Conservation (phyloP, 2,797 vertebrate genomes). For the Micromesistius poutassou region DNA sequence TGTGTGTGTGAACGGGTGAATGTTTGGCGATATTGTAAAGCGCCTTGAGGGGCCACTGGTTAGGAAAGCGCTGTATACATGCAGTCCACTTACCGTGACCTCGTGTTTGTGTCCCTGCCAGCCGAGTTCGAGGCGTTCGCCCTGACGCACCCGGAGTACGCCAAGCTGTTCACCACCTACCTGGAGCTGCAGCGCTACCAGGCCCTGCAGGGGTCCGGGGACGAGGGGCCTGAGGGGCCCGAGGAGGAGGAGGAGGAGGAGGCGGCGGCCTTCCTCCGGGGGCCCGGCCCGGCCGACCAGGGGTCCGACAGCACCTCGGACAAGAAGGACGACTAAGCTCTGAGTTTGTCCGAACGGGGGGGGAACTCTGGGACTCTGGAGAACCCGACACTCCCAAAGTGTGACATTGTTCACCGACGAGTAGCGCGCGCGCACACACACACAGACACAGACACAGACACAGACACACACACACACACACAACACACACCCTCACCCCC, state of each 20-base stretch:
- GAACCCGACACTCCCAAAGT: background rate
- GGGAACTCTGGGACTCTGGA: background rate
- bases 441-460: background rate
- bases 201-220: conserved; percentile 67
- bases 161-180: conserved; percentile 94
- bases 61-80: too few relatives aligned
- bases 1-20: too few relatives aligned
- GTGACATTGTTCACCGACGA: background rate
- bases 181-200: conserved; percentile 91
- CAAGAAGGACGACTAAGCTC: conserved; percentile 93
- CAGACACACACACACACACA: background rate
- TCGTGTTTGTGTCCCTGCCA: conserved; percentile 40
- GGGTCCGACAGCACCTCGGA: conserved; percentile 78
- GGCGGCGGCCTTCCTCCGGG: conserved; percentile 31
- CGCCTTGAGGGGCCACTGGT: too few relatives aligned
- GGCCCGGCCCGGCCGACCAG: conserved; percentile 51
- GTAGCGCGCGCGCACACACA: background rate
- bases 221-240: conserved; percentile 49
- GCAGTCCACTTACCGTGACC: too few relatives aligned
- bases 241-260: conserved; percentile 36
- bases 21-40: too few relatives aligned
- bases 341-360: too few relatives aligned
- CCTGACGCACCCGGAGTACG: conserved; percentile 86
- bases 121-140: conserved; percentile 89
- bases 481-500: background rate